Evolutionary conservation across 2,797 vertebrate genomes (phyloP).

Genomic region (Onychomys torridus): DNA sequence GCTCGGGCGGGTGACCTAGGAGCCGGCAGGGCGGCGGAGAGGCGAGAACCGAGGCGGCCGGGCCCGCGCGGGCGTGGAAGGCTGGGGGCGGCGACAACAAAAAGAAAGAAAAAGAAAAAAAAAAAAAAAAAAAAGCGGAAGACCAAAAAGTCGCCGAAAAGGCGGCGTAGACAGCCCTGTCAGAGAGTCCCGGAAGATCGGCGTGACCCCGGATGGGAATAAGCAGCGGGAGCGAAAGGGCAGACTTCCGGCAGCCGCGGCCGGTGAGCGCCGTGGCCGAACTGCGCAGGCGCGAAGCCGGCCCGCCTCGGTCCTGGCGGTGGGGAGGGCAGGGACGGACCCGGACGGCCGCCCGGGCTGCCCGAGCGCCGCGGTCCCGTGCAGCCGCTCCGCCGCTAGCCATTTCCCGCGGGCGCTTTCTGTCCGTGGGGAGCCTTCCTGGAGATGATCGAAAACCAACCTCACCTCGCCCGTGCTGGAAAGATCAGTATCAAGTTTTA

Average conservation of each 20-base stretch:
- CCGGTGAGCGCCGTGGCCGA: accelerated
- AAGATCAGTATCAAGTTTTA: background rate
- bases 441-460: background rate
- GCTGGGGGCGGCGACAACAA: background rate
- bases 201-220: slow-evolving; percentile 73
- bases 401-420: background rate
- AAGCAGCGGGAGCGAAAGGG: background rate
- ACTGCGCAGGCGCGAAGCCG: slow-evolving; percentile 58
- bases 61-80: background rate
- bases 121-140: slow-evolving; percentile 45
- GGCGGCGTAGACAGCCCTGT: background rate
- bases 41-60: background rate
- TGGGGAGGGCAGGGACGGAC: background rate
- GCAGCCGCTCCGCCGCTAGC: too few relatives aligned
- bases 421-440: background rate
- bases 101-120: background rate
- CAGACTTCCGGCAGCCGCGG: slow-evolving; percentile 53
- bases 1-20: background rate
- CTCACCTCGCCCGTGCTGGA: background rate
- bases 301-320: accelerated
- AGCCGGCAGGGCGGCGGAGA: background rate
- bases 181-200: slow-evolving; percentile 59
- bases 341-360: background rate
- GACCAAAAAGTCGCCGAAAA: slow-evolving; percentile 65
- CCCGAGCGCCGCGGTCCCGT: background rate